Conservation (phyloP, 2,797 vertebrate genomes). For the Lacerta viridis region DNA sequence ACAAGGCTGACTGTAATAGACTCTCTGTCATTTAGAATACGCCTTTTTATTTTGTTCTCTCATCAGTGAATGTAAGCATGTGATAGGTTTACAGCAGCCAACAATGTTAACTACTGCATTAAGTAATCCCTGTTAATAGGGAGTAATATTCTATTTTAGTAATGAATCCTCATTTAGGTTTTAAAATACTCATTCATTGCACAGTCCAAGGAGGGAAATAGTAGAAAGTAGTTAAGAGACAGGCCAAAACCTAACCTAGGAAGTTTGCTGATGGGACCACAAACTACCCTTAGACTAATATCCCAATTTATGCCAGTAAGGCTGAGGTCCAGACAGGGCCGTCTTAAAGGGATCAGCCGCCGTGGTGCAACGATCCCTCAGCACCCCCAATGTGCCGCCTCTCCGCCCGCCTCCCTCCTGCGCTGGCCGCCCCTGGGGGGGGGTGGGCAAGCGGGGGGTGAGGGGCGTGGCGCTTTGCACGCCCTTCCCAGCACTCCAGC, state of each 20-base stretch:
- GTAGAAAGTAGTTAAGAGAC: neutral
- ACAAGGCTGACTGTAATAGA: constrained; percentile 62
- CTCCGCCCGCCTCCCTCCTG: too few relatives aligned
- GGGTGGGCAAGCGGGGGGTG: too few relatives aligned
- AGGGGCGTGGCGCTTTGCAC: too few relatives aligned
- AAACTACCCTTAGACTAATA: neutral
- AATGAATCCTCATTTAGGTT: constrained; percentile 8
- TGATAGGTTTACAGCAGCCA: constrained; percentile 57
- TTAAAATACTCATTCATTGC: neutral
- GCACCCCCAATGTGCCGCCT: too few relatives aligned
- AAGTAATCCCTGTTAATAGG: constrained; percentile 61
- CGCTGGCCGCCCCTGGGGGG: too few relatives aligned
- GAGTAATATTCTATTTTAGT: constrained; percentile 49
- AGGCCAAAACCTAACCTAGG: neutral
- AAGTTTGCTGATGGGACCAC: neutral
- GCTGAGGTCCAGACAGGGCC: neutral
- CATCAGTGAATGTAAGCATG: constrained; percentile 66
- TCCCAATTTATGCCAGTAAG: neutral
- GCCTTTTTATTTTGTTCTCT: constrained; percentile 61
- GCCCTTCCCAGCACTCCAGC: too few relatives aligned
- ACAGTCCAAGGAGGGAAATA: neutral
- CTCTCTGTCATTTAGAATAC: constrained; percentile 61
- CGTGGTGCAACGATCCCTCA: too few relatives aligned
- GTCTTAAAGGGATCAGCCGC: too few relatives aligned
- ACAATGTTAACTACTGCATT: constrained; percentile 48